Evolutionary conservation across 2,113 vertebrate species (phyloP).

Genomic region (Mobula birostris): DNA sequence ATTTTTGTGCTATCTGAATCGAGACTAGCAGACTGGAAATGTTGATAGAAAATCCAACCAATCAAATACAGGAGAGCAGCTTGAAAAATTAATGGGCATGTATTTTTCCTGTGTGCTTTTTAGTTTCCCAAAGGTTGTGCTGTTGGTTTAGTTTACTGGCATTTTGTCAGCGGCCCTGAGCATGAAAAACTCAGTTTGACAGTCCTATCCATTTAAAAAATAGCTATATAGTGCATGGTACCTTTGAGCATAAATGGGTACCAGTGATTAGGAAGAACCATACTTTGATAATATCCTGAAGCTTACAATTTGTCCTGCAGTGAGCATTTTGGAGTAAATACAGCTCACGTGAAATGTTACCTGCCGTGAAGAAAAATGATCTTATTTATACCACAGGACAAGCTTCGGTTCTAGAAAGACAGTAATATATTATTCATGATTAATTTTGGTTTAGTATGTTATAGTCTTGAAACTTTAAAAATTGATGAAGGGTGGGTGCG

Average conservation of each 20-base stretch:
- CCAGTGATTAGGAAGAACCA: background rate
- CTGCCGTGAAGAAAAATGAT: background rate
- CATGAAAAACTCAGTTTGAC: constrained; percentile 20
- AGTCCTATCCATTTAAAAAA: background rate
- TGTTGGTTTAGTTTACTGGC: constrained; percentile 17
- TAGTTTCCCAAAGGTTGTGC: constrained; percentile 10
- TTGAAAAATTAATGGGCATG: constrained; percentile 15
- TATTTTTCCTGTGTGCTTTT: background rate
- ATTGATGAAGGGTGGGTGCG: background rate
- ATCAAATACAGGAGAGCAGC: background rate
- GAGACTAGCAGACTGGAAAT: background rate
- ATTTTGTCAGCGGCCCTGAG: background rate
- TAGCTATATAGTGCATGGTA: background rate
- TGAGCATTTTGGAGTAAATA: background rate
- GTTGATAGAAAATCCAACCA: background rate
- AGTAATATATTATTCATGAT: background rate
- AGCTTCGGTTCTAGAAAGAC: background rate
- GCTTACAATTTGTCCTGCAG: background rate
- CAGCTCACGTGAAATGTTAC: background rate
- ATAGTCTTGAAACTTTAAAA: background rate
- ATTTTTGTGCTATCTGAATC: background rate
- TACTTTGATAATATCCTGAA: background rate
- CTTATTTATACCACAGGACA: background rate
- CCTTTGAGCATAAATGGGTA: background rate
- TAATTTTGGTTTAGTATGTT: background rate